Evolutionary conservation across 1,140 invertebrate genomes (phyloP), one percentile per base, ranked within the genome.

Genomic region (Triops longicaudatus): DNA sequence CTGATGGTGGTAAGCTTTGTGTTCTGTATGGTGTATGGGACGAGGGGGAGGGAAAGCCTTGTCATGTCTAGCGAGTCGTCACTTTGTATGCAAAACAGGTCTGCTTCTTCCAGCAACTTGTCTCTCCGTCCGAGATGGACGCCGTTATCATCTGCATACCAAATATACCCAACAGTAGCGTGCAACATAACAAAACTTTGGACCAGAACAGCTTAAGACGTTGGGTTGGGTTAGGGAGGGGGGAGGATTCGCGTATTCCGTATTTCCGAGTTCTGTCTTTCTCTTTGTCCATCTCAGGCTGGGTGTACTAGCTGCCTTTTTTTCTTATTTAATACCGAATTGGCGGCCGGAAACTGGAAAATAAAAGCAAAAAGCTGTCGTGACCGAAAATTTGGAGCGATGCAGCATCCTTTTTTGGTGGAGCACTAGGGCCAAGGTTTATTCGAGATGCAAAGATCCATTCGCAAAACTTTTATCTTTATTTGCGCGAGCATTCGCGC

Each of bases 81-180:
- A 63, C 50, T 63, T 63, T 63, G 50, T 22, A 63, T 63, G 50
- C 50, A 63, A 63, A 63, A 63, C 50, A 63, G 50, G 50, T 63
- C 50, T 63, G 17, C 50, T 63, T 63, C 50, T 63, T 63, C 50
- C 50, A 63, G 50, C 50, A 63, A 63, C 50, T 63, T 63, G 50
- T 63, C 50, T 63, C 50, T 17, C 22, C 10, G 50, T 63, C 50
- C 50, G 50, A 63, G 50, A 63, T 63, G 50, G 50, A 63, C 50
- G 50, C 50, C 50, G 50, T 63, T 63, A 63, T 63, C 50, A 63
- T 63, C 50, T 63, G 50, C 50, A 63, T 63, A 63, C 50, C 50
- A 63, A 63, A 63, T 63, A 63, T 22, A 7, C n/a, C 50, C 50
- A 22, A 63, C 17, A 63, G 50, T 63, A 63, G 50, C 50, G 17